Evolutionary conservation across 1,140 invertebrate species (phyloP), one percentile per base, ranked within the genome.

Genomic region (Drusus annulatus): DNA sequence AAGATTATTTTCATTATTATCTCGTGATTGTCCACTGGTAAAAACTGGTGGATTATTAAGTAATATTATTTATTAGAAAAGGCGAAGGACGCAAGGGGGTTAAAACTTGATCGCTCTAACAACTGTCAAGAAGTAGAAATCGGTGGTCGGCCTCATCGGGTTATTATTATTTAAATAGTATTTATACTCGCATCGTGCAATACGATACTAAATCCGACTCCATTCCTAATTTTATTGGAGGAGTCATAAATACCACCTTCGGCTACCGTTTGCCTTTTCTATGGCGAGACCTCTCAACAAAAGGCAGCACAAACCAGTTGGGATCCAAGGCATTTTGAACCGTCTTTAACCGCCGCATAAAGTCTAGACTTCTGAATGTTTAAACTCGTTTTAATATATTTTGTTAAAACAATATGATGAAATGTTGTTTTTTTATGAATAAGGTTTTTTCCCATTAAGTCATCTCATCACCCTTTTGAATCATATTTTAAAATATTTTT

Each of bases 211-310:
- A 71, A 71, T 50, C 45, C 17, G 16, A 45, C 16, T 51, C 23
- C 45, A 71, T 71, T 71, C 68, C 68, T 51, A 71, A 51, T 71
- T 71, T 71, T 71, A 71, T 71, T 45, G 68, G 68, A 71, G 68
- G 68, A 15, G 31, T 19, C 31, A 71, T 71, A 71, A 71, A 71
- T 71, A 71, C 68, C 68, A 50, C 16, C 23, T 21, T 25, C n/a
- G 17, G 68, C 68, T 71, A 71, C 68, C 45, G 68, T 71, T 71
- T 21, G 50, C 23, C 17, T 71, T 50, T 71, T 71, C 23, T 50
- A 50, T 4, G 23, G 45, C 68, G n/a, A n/a, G 31, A 7, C 17
- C 17, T 71, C 23, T 25, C 45, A 50, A 50, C 31, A 71, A 45
- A 19, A 45, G 23, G n/a, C 31, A 21, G 17, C 6, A 7, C 2